phyloP scores from a whole-genome alignment of 2,113 vertebrate species.

The Bufo gargarizans region DNA sequence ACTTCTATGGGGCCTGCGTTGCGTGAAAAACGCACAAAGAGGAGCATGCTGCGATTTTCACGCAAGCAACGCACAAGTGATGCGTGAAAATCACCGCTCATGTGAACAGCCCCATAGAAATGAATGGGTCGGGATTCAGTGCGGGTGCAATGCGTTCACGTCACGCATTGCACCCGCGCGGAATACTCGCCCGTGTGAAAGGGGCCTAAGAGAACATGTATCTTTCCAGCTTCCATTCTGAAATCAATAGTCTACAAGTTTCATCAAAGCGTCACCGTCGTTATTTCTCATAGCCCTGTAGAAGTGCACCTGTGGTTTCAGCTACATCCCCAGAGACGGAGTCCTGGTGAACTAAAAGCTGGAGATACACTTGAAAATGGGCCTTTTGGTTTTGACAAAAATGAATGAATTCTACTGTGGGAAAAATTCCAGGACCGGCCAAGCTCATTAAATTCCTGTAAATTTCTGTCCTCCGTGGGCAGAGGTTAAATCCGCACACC shows the following conservation, averaged over 20 bases:
- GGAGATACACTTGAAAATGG: neutral
- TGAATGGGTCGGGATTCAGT: too few relatives aligned
- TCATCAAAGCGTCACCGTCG: neutral
- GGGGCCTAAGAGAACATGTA: too few relatives aligned
- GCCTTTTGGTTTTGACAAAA: neutral
- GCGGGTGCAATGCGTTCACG: too few relatives aligned
- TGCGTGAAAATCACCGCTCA: too few relatives aligned
- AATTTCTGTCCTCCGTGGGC: neutral
- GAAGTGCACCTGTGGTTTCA: neutral
- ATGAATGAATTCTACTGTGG: neutral
- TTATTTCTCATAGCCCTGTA: neutral
- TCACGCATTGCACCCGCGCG: too few relatives aligned
- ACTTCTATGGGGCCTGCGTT: too few relatives aligned
- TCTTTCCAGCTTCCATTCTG: neutral
- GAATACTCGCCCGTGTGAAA: too few relatives aligned
- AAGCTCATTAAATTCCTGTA: neutral
- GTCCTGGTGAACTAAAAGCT: neutral
- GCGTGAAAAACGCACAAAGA: too few relatives aligned
- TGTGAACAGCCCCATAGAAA: too few relatives aligned
- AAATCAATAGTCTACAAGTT: neutral
- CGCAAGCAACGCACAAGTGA: too few relatives aligned
- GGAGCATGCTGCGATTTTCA: too few relatives aligned
- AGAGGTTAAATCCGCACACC: neutral
- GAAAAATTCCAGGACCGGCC: neutral
- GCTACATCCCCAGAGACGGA: neutral